These are phyloP conservation scores for Acrobasis consociella DNA, from an alignment of 2,888 invertebrate species.

Conservation along the genomic window DNA sequence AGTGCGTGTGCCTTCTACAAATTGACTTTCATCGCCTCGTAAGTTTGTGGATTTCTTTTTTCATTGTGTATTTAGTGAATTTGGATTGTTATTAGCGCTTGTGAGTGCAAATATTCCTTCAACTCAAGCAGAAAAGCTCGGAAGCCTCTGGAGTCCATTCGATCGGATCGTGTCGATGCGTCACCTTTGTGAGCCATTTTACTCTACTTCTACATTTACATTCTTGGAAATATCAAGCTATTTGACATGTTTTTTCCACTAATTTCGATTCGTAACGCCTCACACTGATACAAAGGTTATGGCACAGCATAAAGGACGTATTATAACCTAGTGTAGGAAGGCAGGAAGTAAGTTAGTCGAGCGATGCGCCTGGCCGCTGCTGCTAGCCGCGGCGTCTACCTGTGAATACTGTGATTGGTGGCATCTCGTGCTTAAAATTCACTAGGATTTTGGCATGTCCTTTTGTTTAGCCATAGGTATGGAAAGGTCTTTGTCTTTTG, in stretches of 20 bases:
- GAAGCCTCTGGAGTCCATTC: conserved; percentile 66
- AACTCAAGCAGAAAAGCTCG: conserved; percentile 36
- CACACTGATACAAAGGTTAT: background rate
- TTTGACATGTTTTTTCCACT: conserved; percentile 11
- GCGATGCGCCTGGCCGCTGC: conserved; percentile 32
- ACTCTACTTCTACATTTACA: conserved; percentile 59
- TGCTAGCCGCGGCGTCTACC: conserved; percentile 39
- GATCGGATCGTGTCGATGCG: conserved; percentile 81
- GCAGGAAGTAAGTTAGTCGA: conserved; percentile 35
- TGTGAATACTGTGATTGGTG: conserved; percentile 39
- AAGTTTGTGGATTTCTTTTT: conserved; percentile 73
- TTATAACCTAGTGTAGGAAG: conserved; percentile 58
- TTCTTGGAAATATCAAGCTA: conserved; percentile 31
- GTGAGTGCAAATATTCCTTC: conserved; percentile 37
- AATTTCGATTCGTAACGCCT: background rate
- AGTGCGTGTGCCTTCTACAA: conserved; percentile 77
- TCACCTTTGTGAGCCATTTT: conserved; percentile 82
- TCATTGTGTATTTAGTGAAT: conserved; percentile 61
- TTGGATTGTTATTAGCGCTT: conserved; percentile 32
- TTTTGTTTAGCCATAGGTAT: background rate
- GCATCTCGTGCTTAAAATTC: conserved; percentile 31
- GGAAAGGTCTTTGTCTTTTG: background rate
- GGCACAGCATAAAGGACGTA: conserved; percentile 38
- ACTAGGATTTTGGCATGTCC: background rate
- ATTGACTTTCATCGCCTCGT: conserved; percentile 81